phyloP scores from a whole-genome alignment of 2,113 vertebrate genomes.

The Scartelaos histophorus region DNA sequence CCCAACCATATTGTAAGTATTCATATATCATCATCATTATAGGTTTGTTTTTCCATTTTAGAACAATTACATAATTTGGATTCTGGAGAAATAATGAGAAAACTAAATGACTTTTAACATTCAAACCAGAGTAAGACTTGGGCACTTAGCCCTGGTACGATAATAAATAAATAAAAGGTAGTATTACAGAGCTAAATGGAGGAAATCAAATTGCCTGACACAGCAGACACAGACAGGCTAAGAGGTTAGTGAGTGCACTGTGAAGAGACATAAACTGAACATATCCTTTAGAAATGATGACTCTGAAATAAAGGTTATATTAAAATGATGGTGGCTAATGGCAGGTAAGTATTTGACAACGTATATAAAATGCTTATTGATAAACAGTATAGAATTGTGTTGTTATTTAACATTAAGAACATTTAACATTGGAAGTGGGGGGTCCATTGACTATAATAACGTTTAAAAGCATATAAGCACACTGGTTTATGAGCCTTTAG shows the following conservation, averaged over 20 bases:
- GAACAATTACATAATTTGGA: conserved; percentile 13
- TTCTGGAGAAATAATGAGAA: conserved; percentile 16
- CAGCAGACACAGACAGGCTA: conserved; percentile 49
- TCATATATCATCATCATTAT: too few species aligned
- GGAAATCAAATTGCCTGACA: conserved; percentile 72
- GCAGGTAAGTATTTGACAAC: neutral
- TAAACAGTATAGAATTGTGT: too few species aligned
- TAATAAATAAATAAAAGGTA: conserved; percentile 73
- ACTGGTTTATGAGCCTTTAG: too few species aligned
- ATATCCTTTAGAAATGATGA: conserved; percentile 21
- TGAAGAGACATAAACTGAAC: conserved; percentile 23
- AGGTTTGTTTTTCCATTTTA: neutral
- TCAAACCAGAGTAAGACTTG: conserved; percentile 38
- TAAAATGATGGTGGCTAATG: neutral
- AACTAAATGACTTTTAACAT: conserved; percentile 48
- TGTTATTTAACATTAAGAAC: too few species aligned
- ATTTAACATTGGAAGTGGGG: too few species aligned
- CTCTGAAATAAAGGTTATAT: conserved; percentile 19
- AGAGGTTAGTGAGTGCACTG: conserved; percentile 39
- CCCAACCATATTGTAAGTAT: too few species aligned
- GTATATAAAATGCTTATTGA: too few species aligned
- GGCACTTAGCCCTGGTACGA: conserved; percentile 56
- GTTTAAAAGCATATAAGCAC: too few species aligned
- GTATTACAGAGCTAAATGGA: conserved; percentile 70
- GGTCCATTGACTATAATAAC: too few species aligned